Percentiles rank a stretch among this genome's conserved stretches.
Conservation (phyloP, 2,888 invertebrate species). For the Oligia latruncula region DNA sequence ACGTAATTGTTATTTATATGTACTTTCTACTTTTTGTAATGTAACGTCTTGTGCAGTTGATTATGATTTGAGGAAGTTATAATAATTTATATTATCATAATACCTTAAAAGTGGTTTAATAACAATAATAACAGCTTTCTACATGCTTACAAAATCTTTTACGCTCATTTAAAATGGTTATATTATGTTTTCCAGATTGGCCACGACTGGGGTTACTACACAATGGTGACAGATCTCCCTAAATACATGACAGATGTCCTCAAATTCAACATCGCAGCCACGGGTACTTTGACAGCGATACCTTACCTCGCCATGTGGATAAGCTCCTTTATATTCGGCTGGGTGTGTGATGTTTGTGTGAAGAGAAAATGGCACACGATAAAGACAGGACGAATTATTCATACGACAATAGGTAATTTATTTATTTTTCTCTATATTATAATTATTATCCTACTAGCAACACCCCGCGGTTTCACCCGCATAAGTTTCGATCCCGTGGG, state of each 20-base stretch:
- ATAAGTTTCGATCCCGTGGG: no score
- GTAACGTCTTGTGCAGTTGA: background rate
- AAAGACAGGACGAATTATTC: constrained; percentile 91
- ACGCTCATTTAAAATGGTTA: background rate
- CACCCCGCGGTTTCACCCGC: no score
- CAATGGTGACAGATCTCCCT: constrained; percentile 93
- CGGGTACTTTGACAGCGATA: constrained; percentile 91
- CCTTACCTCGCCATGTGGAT: constrained; percentile 93
- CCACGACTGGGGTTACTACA: constrained; percentile 93
- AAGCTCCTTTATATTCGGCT: constrained; percentile 92
- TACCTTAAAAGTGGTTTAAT: background rate
- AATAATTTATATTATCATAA: background rate
- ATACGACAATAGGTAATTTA: constrained; percentile 92
- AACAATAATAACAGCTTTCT: background rate
- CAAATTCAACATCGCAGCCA: constrained; percentile 92
- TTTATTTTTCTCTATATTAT: background rate
- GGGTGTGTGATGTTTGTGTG: constrained; percentile 92
- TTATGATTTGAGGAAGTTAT: background rate
- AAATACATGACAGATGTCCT: constrained; percentile 93
- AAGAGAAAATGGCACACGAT: constrained; percentile 90
- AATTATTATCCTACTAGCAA: background rate
- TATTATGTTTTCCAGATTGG: constrained; percentile 77
- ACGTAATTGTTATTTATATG: background rate
- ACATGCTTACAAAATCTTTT: background rate
- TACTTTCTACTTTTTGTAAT: background rate